Conservation (phyloP, 2,113 vertebrate genomes). For the Cygnus atratus region DNA sequence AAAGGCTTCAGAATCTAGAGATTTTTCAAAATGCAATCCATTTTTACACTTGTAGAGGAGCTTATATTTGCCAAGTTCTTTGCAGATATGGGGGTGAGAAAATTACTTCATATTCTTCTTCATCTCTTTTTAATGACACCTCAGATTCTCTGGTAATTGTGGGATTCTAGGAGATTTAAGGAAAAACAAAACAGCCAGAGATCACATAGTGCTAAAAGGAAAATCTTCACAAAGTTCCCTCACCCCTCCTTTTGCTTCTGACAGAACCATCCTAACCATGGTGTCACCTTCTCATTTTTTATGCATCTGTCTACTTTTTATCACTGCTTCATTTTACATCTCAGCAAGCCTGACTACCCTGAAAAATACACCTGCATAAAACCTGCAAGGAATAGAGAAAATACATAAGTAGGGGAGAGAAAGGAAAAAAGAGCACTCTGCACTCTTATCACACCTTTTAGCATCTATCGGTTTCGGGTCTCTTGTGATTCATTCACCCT, state of each 20-base stretch:
- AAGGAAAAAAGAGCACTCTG: neutral
- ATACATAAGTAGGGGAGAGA: neutral
- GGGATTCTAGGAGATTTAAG: neutral
- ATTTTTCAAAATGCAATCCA: neutral
- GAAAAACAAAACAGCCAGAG: neutral
- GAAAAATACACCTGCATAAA: conserved; percentile 16
- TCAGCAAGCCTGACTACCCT: neutral
- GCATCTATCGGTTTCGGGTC: neutral
- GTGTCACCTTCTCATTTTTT: neutral
- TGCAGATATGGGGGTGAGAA: neutral
- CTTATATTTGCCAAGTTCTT: neutral
- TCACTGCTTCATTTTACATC: conserved; percentile 18
- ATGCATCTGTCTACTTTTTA: conserved; percentile 10
- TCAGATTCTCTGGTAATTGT: neutral
- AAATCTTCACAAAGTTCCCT: neutral
- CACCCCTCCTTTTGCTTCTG: neutral
- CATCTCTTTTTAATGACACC: neutral
- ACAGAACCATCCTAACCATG: neutral
- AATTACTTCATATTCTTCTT: neutral
- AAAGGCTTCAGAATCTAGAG: neutral
- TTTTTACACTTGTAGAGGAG: neutral
- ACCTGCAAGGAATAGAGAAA: neutral
- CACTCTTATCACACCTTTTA: conserved; percentile 22
- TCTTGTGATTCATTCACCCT: conserved; percentile 33
- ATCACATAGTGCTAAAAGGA: neutral